Evolutionary conservation across 2,888 invertebrate species (phyloP).

Genomic region (Spilarctia lutea): DNA sequence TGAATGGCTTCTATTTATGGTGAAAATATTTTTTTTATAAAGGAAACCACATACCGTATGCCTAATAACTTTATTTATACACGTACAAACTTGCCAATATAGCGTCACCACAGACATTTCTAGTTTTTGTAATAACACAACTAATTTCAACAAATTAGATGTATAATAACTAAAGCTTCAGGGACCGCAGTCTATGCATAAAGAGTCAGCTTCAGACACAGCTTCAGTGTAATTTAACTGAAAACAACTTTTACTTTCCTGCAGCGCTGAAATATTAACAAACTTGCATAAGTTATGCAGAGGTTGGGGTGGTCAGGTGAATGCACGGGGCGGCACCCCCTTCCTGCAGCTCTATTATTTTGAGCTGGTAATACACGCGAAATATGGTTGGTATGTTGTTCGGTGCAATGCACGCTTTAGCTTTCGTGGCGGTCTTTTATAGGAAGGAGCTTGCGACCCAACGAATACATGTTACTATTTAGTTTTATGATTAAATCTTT

Average conservation of each 20-base stretch:
- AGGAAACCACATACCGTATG: background rate
- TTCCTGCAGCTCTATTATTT: conserved; percentile 56
- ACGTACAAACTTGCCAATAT: background rate
- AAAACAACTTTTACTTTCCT: conserved; percentile 79
- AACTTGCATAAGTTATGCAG: conserved; percentile 80
- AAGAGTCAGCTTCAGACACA: conserved; percentile 38
- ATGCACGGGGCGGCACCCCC: conserved; percentile 63
- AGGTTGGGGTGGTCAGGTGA: conserved; percentile 61
- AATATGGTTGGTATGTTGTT: conserved; percentile 54
- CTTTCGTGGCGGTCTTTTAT: conserved; percentile 51
- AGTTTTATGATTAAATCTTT: conserved; percentile 50
- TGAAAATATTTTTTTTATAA: background rate
- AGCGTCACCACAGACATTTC: conserved; percentile 19
- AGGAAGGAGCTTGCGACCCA: conserved; percentile 57
- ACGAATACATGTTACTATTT: conserved; percentile 42
- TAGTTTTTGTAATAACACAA: conserved; percentile 32
- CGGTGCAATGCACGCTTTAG: conserved; percentile 61
- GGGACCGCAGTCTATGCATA: conserved; percentile 45
- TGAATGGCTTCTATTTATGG: conserved; percentile 12
- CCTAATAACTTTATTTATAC: conserved; percentile 11
- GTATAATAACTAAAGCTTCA: conserved; percentile 40
- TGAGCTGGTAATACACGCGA: conserved; percentile 50
- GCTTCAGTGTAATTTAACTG: conserved; percentile 46
- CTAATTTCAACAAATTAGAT: conserved; percentile 46
- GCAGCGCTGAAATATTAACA: conserved; percentile 79